These are phyloP conservation scores for Rhegmatorhina hoffmannsi DNA, from an alignment of 2,113 vertebrate species.

Conservation along the genomic window DNA sequence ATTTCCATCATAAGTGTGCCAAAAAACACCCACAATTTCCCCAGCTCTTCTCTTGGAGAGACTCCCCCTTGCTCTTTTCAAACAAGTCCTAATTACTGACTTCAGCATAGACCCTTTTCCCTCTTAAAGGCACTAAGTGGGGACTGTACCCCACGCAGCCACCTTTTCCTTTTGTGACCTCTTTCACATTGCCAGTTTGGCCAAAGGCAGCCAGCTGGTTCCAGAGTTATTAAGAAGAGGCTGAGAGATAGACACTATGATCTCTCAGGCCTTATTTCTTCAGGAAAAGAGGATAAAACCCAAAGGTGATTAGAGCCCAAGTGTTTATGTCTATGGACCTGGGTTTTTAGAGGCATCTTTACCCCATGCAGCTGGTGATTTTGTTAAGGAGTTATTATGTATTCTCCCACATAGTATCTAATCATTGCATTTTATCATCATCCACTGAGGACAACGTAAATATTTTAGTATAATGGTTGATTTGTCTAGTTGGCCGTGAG, in stretches of 20 bases:
- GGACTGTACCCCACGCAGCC: not conserved
- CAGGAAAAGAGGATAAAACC: slow-evolving; percentile 4
- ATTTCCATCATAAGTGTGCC: not conserved
- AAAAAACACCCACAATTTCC: not conserved
- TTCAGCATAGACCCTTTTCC: not conserved
- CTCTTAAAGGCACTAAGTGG: not conserved
- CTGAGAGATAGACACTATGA: not conserved
- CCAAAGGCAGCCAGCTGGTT: not conserved
- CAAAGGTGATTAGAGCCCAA: not conserved
- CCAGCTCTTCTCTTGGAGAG: not conserved
- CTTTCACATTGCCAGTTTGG: not conserved
- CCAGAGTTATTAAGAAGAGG: not conserved
- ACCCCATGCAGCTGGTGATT: not conserved
- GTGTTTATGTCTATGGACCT: not conserved
- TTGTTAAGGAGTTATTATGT: not conserved
- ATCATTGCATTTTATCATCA: not conserved
- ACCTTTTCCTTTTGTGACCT: not conserved
- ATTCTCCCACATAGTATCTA: not conserved
- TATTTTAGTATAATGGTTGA: not conserved
- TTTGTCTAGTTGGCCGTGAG: not conserved
- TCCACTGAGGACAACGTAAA: not conserved
- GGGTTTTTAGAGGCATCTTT: not conserved
- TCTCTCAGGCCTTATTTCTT: not conserved
- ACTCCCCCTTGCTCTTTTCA: not conserved
- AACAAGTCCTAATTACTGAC: not conserved